Conservation (phyloP, 2,797 vertebrate genomes). For the Coracias cyanogaster region DNA sequence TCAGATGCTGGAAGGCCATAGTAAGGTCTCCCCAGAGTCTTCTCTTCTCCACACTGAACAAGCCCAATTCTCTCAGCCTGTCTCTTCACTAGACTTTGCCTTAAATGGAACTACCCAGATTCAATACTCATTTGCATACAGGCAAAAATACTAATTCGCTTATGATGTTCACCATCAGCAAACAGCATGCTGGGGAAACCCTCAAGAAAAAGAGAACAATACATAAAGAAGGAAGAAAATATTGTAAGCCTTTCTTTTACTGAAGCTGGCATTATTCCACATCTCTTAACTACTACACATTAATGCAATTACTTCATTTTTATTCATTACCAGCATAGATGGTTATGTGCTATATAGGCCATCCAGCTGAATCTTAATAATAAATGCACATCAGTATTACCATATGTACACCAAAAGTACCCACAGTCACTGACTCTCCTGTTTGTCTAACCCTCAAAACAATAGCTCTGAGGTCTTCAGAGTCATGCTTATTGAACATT, state of each 20-base stretch:
- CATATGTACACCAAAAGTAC: neutral
- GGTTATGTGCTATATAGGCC: neutral
- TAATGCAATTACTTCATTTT: neutral
- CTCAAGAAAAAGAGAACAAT: neutral
- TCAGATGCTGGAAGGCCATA: too few species aligned
- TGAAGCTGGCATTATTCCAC: neutral
- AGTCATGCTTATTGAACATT: neutral
- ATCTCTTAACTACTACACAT: neutral
- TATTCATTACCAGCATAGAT: neutral
- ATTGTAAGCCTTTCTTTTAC: neutral
- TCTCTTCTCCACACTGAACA: too few species aligned
- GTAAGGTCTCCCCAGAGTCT: too few species aligned
- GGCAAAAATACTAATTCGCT: neutral
- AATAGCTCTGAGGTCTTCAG: neutral
- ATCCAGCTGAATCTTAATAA: neutral
- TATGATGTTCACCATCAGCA: neutral
- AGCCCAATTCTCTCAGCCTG: too few species aligned
- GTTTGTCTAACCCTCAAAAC: neutral
- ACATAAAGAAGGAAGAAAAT: neutral
- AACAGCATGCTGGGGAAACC: neutral
- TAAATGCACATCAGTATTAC: neutral
- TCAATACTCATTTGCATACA: neutral
- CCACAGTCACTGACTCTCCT: neutral
- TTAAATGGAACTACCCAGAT: neutral
- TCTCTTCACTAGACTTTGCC: neutral